Evolutionary conservation across 2,888 invertebrate genomes (phyloP), one percentile per base, ranked within the genome.

Genomic region (Heliconius aoede): DNA sequence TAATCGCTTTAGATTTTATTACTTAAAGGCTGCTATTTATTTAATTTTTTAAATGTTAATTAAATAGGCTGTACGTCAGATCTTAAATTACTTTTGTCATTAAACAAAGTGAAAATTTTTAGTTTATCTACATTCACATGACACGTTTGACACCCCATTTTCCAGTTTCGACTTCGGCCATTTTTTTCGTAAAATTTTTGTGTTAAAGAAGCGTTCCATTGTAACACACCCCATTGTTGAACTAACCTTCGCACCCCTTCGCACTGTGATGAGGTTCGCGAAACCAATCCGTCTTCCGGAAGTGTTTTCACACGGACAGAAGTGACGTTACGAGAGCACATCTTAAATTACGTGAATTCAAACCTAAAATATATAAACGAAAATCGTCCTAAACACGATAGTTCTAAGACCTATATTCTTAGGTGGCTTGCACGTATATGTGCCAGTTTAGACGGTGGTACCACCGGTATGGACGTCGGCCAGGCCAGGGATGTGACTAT

Each of bases 401-500:
- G 80, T 80, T n/a, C 77, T 89, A 92, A 88, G 91, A 87, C 85
- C 88, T 87, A 90, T 83, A 86, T 84, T 92, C 82, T 87, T 80
- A 82, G 80, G 84, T 83, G 84, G 82, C 76, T 82, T 81, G 82
- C 81, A 81, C 84, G 81, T 85, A 85, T 87, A 89, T 89, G 85
- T 83, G 88, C 85, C 88, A 84, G 88, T 86, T 88, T 84, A 82
- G 82, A 83, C 81, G 82, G 83, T 81, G 81, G 81, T 82, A 15
- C 58, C 55, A n/a, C 80, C 80, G 80, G 85, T 85, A 92, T 94
- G 94, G 94, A 92, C 91, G 88, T 84, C 85, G 86, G 94, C 94
- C 94, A 94, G 92, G 94, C 93, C 94, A 91, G 94, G 93, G 90
- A 88, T 89, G 91, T 85, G 93, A 92, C 94, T 94, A 94, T 94